Evolutionary conservation across 2,113 vertebrate species (phyloP).

Genomic region (Rhombomys opimus): DNA sequence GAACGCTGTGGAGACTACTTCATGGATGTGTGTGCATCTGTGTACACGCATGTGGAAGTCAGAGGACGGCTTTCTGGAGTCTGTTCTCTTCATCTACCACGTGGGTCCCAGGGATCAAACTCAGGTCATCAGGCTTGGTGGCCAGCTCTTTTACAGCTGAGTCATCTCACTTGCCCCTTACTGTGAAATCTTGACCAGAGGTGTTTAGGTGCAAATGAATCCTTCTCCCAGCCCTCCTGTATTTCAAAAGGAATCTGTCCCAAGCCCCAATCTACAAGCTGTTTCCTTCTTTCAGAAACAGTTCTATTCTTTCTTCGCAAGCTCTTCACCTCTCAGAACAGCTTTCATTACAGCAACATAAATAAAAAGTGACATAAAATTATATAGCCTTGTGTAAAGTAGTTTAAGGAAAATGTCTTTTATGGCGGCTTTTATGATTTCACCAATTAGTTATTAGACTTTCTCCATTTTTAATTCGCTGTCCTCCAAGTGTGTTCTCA

Average conservation of each 20-base stretch:
- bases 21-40: background rate
- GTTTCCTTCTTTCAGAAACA: background rate
- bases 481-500: background rate
- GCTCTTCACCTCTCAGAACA: conserved; percentile 55
- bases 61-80: background rate
- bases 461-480: conserved; percentile 79
- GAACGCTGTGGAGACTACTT: background rate
- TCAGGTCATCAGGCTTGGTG: background rate
- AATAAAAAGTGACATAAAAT: conserved; percentile 85
- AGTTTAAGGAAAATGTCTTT: conserved; percentile 82
- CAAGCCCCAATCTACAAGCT: conserved; percentile 22
- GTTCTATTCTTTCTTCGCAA: conserved; percentile 63
- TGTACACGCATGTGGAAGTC: background rate
- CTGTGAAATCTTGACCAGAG: background rate
- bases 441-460: conserved; percentile 82
- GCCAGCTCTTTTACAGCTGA: background rate
- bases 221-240: background rate
- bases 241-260: conserved; percentile 66
- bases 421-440: conserved; percentile 81
- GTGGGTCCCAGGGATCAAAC: background rate
- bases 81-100: background rate
- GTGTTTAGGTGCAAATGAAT: conserved; percentile 8
- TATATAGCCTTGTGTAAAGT: conserved; percentile 79
- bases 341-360: conserved; percentile 79
- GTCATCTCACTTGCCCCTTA: background rate